Percentiles rank a stretch among this genome's conserved stretches.
Conservation (phyloP, 1,140 invertebrate genomes). For the Drosophila athabasca region DNA sequence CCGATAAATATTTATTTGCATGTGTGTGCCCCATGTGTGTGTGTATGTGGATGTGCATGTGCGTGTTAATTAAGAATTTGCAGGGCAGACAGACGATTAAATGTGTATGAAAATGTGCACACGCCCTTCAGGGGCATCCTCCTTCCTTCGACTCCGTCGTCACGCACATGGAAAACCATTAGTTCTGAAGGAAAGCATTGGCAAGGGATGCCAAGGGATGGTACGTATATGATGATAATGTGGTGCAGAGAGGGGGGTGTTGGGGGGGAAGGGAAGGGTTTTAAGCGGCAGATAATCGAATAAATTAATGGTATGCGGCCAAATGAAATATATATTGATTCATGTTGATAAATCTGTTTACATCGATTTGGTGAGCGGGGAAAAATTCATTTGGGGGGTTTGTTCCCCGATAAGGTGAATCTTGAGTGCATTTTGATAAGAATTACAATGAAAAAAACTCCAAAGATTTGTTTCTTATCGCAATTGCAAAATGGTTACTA, state of each 20-base stretch:
- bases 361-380: neutral
- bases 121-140: conserved; percentile 21
- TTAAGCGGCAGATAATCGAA: conserved; percentile 62
- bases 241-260: too few relatives aligned
- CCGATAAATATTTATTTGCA: conserved; percentile 76
- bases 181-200: conserved; percentile 31
- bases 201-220: too few relatives aligned
- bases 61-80: conserved; percentile 75
- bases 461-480: too few relatives aligned
- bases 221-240: too few relatives aligned
- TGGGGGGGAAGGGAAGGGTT: conserved; percentile 2
- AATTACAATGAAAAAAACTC: too few relatives aligned
- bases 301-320: conserved; percentile 67
- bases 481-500: too few relatives aligned
- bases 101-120: conserved; percentile 62
- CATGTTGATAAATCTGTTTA: conserved; percentile 55
- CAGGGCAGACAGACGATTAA: conserved; percentile 68
- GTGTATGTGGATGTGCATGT: conserved; percentile 18
- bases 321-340: conserved; percentile 68
- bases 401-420: too few relatives aligned
- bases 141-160: conserved; percentile 29
- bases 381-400: too few relatives aligned
- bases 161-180: conserved; percentile 63
- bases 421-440: neutral
- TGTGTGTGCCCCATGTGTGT: conserved; percentile 14